Percentiles rank a stretch among this genome's conserved stretches.
Conservation (phyloP, 2,797 vertebrate genomes). For the Leptoclinus maculatus region DNA sequence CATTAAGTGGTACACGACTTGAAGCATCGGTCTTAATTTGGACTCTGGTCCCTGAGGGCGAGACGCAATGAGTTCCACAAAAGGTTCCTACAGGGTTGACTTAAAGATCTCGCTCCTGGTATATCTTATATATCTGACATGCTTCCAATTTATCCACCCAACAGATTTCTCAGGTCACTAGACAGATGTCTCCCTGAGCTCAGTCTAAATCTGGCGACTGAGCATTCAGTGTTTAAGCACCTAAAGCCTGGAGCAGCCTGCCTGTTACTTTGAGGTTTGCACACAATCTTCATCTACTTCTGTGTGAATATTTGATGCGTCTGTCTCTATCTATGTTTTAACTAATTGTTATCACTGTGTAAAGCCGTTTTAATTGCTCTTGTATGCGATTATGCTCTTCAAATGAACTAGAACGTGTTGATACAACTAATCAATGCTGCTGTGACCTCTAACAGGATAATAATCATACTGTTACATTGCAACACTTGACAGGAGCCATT, state of each 20-base stretch:
- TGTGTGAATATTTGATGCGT: neutral
- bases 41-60: no score
- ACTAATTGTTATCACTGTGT: neutral
- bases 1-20: no score
- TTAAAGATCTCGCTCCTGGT: slow-evolving; percentile 33
- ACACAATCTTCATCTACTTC: slow-evolving; percentile 28
- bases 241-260: slow-evolving; percentile 50
- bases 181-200: slow-evolving; percentile 65
- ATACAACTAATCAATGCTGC: slow-evolving; percentile 5
- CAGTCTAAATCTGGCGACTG: slow-evolving; percentile 32
- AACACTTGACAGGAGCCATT: slow-evolving; percentile 43
- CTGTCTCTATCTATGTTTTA: neutral
- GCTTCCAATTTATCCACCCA: slow-evolving; percentile 52
- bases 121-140: slow-evolving; percentile 54
- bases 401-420: slow-evolving; percentile 24
- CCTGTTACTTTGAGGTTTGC: slow-evolving; percentile 24
- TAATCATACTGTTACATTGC: slow-evolving; percentile 28
- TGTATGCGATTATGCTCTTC: neutral
- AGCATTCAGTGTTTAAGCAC: slow-evolving; percentile 37
- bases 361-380: slow-evolving; percentile 11
- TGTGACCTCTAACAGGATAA: slow-evolving; percentile 43
- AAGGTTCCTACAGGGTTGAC: no score
- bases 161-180: slow-evolving; percentile 63
- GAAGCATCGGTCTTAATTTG: no score
- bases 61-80: no score